Evolutionary conservation across 2,113 vertebrate species (phyloP).

Genomic region (Cromileptes altivelis): DNA sequence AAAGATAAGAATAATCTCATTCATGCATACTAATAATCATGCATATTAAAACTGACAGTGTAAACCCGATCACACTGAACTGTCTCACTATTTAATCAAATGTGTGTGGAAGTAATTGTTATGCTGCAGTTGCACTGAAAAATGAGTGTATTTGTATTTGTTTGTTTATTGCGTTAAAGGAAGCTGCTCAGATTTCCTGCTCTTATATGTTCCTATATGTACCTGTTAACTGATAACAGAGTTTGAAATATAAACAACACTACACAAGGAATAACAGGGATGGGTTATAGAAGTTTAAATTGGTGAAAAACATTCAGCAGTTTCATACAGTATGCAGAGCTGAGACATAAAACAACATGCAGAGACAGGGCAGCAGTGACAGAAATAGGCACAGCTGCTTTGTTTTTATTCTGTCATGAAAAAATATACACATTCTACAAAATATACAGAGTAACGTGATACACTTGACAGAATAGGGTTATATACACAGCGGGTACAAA

Average conservation of each 20-base stretch:
- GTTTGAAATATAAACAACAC: background rate
- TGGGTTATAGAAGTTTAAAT: background rate
- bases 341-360: background rate
- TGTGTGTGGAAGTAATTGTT: no score
- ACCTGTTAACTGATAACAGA: no score
- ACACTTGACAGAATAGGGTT: constrained; percentile 36
- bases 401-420: background rate
- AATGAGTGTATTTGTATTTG: no score
- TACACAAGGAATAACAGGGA: no score
- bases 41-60: no score
- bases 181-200: background rate
- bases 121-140: no score
- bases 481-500: background rate
- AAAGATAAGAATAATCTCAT: background rate
- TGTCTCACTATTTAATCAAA: no score
- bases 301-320: background rate
- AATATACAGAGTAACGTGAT: background rate
- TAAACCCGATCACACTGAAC: no score
- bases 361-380: background rate
- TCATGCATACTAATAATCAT: no score
- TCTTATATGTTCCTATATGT: no score
- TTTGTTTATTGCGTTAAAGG: no score
- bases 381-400: constrained; percentile 15
- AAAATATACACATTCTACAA: constrained; percentile 1
- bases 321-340: background rate